phyloP scores from a whole-genome alignment of 2,888 invertebrate genomes.

The Trachelus iudaicus region DNA sequence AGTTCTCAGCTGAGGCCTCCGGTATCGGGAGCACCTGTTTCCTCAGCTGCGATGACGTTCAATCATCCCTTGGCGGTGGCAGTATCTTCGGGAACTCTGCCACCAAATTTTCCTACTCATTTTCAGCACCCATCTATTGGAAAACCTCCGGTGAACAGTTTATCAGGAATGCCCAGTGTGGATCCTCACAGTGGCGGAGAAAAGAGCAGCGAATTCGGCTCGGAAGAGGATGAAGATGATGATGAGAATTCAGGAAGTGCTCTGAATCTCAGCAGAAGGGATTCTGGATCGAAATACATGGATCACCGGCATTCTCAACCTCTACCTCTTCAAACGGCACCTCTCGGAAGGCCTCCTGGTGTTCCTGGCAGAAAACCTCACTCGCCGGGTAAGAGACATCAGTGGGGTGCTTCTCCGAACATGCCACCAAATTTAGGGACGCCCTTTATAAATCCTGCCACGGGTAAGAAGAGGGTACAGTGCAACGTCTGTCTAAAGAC shows the following conservation, averaged over 20 bases:
- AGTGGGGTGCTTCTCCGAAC: constrained; percentile 73
- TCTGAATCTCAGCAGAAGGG: constrained; percentile 73
- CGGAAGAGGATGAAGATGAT: constrained; percentile 72
- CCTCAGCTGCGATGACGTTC: constrained; percentile 54
- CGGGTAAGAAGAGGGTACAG: constrained; percentile 96
- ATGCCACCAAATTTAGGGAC: constrained; percentile 86
- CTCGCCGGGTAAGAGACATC: constrained; percentile 81
- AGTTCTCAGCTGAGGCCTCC: constrained; percentile 54
- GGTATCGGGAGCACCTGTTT: constrained; percentile 49
- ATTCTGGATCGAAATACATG: constrained; percentile 40
- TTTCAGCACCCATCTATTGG: constrained; percentile 43
- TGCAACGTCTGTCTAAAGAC: constrained; percentile 99
- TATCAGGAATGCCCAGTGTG: constrained; percentile 35
- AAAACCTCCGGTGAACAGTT: constrained; percentile 36
- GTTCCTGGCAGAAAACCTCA: constrained; percentile 73
- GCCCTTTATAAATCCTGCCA: constrained; percentile 91
- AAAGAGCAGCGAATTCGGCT: constrained; percentile 68
- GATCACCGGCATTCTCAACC: constrained; percentile 40
- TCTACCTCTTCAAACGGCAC: constrained; percentile 65
- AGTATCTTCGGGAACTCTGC: constrained; percentile 56
- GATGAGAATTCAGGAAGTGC: constrained; percentile 74
- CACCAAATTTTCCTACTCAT: constrained; percentile 59
- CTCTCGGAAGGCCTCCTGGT: constrained; percentile 65
- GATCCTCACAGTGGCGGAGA: constrained; percentile 59
- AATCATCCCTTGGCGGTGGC: constrained; percentile 58